Base-by-base conservation (phyloP, 2,797 vertebrate genomes). In the Leucoraja ocellata region DNA sequence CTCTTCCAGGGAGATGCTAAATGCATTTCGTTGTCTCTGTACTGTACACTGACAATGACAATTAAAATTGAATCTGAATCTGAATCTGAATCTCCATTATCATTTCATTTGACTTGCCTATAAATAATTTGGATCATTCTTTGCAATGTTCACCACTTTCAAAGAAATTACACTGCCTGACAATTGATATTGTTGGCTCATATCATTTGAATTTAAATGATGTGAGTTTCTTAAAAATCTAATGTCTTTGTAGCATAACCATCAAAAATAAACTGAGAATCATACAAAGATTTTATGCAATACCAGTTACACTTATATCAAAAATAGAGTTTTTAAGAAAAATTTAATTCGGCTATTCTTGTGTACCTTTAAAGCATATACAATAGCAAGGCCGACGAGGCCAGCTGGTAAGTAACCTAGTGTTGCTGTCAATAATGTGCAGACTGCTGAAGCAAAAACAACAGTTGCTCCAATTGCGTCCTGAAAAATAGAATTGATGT, bases 291-390 rank as follows among this genome's bases (percentile, higher is more conserved):
- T 54, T 91, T 54, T 54, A 11, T 73, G 46, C 4, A 76, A 76
- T 28, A 92, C 13, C 73, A 71, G 25, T 16, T 21, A 8, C 21
- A 39, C 23, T 74, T 23, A 39, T 39, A 54, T 92, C 54, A 63
- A 18, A 46, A 92, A 74, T 11, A 91, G 1, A 61, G 23, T 25
- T 61, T 61, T 84, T 84, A 84, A 2, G 58, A 76, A 92, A 58
- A 92, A 58, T 91, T 54, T 54, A 1, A 76, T 14, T 46, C 18
- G 73, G 23, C 73, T 76, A 28, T 13, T 58, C 71, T 58, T 54
- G 4, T 54, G 71, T 95, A 97, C 95, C 95, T 96, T 97, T 91
- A 96, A 93, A 79, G 95, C 94, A 95, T 96, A 97, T 18, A 95
- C 95, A 93, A 96, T 95, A 0, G 94, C 94, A 93, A 97, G 95